Percentiles rank a stretch among this genome's conserved stretches.
Conservation (phyloP, 92 coral and sea anemone genomes). For the Palythoa caribaeorum region DNA sequence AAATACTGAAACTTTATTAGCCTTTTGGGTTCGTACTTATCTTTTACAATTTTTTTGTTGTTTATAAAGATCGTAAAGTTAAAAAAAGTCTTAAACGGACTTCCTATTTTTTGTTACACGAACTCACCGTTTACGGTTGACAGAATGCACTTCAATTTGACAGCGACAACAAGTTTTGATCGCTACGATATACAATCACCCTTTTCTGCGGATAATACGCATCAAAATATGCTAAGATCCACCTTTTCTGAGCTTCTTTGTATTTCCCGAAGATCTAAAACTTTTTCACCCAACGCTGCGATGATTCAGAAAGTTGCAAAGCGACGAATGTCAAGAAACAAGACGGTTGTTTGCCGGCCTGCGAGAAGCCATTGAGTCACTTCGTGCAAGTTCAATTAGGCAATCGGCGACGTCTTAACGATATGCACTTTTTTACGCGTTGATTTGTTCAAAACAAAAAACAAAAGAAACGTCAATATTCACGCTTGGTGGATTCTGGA, state of each 20-base stretch:
- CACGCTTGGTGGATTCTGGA: conserved; percentile 45
- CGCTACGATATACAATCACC: conserved; percentile 7
- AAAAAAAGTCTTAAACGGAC: not conserved
- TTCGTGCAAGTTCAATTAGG: conserved; percentile 25
- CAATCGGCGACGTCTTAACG: conserved; percentile 26
- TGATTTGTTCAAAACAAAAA: conserved; percentile 50
- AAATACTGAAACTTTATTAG: not conserved
- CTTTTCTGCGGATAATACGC: conserved; percentile 4
- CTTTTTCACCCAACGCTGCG: not conserved
- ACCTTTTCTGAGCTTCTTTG: not conserved
- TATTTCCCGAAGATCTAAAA: not conserved
- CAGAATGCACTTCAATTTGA: conserved; percentile 28
- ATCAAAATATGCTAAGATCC: not conserved
- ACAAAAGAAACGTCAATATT: conserved; percentile 39
- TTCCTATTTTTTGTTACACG: not conserved
- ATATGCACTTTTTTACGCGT: conserved; percentile 41
- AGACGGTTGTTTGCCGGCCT: not conserved
- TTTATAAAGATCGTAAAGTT: not conserved
- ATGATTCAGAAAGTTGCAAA: not conserved
- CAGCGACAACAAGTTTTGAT: conserved; percentile 24
- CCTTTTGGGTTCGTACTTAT: not conserved
- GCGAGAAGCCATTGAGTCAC: conserved; percentile 33
- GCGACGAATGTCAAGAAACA: not conserved
- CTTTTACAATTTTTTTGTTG: not conserved
- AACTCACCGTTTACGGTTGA: conserved; percentile 38